phyloP scores from a whole-genome alignment of 2,888 invertebrate genomes.

The Spilarctia lutea region DNA sequence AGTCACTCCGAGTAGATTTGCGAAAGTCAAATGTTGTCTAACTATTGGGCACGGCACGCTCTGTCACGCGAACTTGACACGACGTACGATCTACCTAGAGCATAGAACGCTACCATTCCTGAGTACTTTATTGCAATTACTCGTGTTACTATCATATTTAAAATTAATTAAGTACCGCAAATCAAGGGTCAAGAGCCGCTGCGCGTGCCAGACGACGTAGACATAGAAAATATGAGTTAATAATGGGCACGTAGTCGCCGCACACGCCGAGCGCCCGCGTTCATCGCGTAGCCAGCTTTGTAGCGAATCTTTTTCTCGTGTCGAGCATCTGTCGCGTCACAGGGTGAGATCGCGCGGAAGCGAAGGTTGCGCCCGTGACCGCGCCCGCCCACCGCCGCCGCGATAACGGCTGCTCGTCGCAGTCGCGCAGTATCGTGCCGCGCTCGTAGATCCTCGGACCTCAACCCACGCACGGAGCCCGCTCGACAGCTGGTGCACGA shows the following conservation, averaged over 20 bases:
- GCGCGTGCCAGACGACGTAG: constrained; percentile 39
- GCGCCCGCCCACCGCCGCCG: constrained; percentile 74
- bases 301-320: constrained; percentile 58
- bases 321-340: constrained; percentile 62
- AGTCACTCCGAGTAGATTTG: constrained; percentile 70
- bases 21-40: constrained; percentile 77
- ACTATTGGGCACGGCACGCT: constrained; percentile 77
- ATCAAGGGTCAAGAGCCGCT: constrained; percentile 30
- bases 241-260: constrained; percentile 49
- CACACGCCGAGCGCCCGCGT: constrained; percentile 52
- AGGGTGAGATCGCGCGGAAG: constrained; percentile 79
- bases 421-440: constrained; percentile 78
- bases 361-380: constrained; percentile 86
- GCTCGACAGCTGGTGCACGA: constrained; percentile 51
- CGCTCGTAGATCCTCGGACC: constrained; percentile 79
- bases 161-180: constrained; percentile 36
- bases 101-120: constrained; percentile 43
- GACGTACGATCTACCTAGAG: constrained; percentile 47
- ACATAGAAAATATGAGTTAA: constrained; percentile 40
- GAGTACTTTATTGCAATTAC: constrained; percentile 48
- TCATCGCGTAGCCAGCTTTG: constrained; percentile 61
- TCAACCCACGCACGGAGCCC: constrained; percentile 57
- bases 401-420: constrained; percentile 62
- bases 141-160: constrained; percentile 39
- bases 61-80: constrained; percentile 75